Conservation (phyloP, 2,113 vertebrate genomes). For the Poeciliopsis retropinna region DNA sequence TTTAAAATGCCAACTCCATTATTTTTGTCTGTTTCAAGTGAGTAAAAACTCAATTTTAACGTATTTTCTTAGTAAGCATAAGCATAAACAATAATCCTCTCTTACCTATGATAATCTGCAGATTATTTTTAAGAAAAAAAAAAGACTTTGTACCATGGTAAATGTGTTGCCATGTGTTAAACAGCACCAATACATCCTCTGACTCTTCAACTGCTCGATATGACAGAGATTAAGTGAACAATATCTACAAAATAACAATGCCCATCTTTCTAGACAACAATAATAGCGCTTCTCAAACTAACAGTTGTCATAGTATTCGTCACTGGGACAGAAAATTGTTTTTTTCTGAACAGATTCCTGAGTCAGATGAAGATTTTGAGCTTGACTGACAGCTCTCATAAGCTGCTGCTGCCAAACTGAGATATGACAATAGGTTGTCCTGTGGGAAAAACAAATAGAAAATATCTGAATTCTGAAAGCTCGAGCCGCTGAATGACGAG, state of each 20-base stretch:
- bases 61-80: too few relatives aligned
- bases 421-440: conserved; percentile 52
- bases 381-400: conserved; percentile 69
- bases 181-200: background rate
- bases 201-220: background rate
- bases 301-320: conserved; percentile 42
- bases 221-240: background rate
- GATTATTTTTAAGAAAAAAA: too few relatives aligned
- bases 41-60: background rate
- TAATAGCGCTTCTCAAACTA: conserved; percentile 21
- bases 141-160: background rate
- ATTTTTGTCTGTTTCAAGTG: background rate
- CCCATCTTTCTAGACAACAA: conserved; percentile 19
- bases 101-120: too few relatives aligned
- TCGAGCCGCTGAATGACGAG: conserved; percentile 29
- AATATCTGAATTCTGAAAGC: conserved; percentile 21
- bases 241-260: conserved; percentile 24
- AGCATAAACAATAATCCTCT: too few relatives aligned
- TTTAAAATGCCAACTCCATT: background rate
- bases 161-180: background rate
- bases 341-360: conserved; percentile 32
- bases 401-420: conserved; percentile 51
- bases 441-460: conserved; percentile 42
- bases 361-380: conserved; percentile 47
- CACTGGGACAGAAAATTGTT: conserved; percentile 43